phyloP scores from a whole-genome alignment of 2,113 vertebrate species.

The Pterocles orientalis region DNA sequence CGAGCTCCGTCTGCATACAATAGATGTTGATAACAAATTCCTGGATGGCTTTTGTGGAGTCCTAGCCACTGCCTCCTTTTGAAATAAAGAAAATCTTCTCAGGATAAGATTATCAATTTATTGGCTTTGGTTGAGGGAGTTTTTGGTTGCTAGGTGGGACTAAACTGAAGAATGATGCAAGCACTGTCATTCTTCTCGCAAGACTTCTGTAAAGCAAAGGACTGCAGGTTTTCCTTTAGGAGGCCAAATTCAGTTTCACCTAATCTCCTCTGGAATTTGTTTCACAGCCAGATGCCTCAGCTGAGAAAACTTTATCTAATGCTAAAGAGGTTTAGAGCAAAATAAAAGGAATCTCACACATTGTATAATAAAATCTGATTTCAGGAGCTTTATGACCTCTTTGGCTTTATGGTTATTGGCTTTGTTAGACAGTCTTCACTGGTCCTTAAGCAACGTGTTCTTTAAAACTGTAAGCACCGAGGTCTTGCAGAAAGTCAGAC shows the following conservation, averaged over 20 bases:
- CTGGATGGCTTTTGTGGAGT: background rate
- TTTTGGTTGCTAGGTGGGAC: background rate
- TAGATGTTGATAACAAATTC: background rate
- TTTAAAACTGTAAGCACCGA: background rate
- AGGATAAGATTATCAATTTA: background rate
- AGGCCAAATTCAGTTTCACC: background rate
- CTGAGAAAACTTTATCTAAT: background rate
- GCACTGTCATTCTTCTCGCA: background rate
- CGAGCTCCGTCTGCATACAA: fast-evolving
- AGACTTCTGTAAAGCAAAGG: background rate
- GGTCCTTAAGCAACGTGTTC: background rate
- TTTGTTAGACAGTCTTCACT: background rate
- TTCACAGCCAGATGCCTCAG: background rate
- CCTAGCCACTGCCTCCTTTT: background rate
- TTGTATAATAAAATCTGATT: background rate
- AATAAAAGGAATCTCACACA: background rate
- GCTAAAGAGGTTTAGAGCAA: background rate
- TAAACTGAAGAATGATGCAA: background rate
- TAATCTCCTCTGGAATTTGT: background rate
- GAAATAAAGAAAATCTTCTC: background rate
- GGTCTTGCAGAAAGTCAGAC: background rate
- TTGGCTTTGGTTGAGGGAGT: background rate
- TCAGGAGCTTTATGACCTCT: background rate
- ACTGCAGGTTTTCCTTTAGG: background rate
- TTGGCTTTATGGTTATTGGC: background rate